Evolutionary conservation across 1,140 invertebrate genomes (phyloP), one percentile per base, ranked within the genome.

Genomic region (Bombus cullumanus): DNA sequence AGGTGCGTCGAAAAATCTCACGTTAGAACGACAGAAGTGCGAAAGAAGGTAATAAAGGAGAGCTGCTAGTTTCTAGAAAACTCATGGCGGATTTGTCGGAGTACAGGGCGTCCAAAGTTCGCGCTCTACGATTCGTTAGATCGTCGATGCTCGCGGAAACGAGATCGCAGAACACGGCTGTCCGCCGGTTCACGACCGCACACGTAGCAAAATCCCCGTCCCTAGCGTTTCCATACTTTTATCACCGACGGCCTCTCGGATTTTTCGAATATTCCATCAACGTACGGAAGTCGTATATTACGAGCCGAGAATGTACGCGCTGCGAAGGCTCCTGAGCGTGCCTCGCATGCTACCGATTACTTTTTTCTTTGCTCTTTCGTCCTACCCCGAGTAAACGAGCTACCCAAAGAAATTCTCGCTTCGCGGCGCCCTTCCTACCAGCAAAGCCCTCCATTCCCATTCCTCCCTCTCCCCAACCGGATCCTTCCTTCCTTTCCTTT

Each of bases 251-350:
- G 86, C 28, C 41, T 84, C 87, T 86, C 78, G 89, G 90, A 94
- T 94, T 94, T 94, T 92, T 94, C 92, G 89, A 93, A 94, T 94
- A 94, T 94, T 94, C 93, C 93, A 93, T 93, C 93, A 93, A 92
- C 93, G 92, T 94, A 94, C 91, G 88, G 82, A 90, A 92, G 89
- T 91, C 93, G 91, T 94, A 94, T 93, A 93, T 92, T 92, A 92
- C 91, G 59, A 85, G 83, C 73, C 69, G 88, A 90, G 90, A 93
- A 93, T 89, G 90, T 90, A 91, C 81, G 86, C 85, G 82, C 68
- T 57, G 53, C 87, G 75, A 64, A 77, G 85, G 81, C 43, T 62
- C 31, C 39, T 62, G 88, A 91, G 91, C 93, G 93, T 94, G 93
- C 92, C 79, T 93, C 87, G 93, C 92, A 94, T 94, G 91, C 91